Evolutionary conservation across 2,797 vertebrate species (phyloP).

Genomic region (Oceanodroma leucorhoa): DNA sequence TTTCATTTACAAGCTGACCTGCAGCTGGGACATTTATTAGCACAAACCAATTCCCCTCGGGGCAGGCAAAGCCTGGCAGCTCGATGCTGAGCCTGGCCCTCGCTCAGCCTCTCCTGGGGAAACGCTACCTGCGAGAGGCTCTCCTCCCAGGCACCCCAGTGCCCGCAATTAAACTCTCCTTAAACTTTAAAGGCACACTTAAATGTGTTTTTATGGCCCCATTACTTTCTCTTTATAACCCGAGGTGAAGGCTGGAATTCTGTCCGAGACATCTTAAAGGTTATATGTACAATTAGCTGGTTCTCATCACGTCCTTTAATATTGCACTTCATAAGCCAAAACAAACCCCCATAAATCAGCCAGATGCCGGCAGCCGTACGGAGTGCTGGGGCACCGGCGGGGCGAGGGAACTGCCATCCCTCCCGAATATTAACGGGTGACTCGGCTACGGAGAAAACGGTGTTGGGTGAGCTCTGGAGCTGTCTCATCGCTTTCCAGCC

Average conservation of each 20-base stretch:
- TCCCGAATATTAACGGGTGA: rapidly evolving
- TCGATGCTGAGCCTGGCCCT: not conserved
- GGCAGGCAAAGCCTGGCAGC: not conserved
- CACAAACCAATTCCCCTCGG: not conserved
- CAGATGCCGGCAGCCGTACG: rapidly evolving
- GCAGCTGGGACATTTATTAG: conserved; percentile 15
- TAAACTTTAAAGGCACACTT: conserved; percentile 73
- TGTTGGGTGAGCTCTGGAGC: not conserved
- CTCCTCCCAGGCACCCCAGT: conserved; percentile 23
- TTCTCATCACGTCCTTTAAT: conserved; percentile 42
- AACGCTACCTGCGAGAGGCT: not conserved
- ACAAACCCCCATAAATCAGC: not conserved
- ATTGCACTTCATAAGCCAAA: conserved; percentile 44
- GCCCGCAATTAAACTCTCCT: conserved; percentile 65
- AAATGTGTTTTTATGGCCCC: conserved; percentile 68
- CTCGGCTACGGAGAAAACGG: rapidly evolving
- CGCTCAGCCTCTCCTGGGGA: not conserved
- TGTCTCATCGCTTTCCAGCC: rapidly evolving
- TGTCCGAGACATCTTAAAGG: conserved; percentile 66
- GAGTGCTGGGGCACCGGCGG: rapidly evolving
- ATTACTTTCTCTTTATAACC: conserved; percentile 73
- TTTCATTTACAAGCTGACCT: conserved; percentile 41
- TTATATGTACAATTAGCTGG: conserved; percentile 64
- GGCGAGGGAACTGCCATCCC: not conserved
- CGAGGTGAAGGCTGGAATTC: conserved; percentile 67